Evolutionary conservation across 2,797 vertebrate genomes (phyloP).

Genomic region (Ctenopoma kingsleyae): DNA sequence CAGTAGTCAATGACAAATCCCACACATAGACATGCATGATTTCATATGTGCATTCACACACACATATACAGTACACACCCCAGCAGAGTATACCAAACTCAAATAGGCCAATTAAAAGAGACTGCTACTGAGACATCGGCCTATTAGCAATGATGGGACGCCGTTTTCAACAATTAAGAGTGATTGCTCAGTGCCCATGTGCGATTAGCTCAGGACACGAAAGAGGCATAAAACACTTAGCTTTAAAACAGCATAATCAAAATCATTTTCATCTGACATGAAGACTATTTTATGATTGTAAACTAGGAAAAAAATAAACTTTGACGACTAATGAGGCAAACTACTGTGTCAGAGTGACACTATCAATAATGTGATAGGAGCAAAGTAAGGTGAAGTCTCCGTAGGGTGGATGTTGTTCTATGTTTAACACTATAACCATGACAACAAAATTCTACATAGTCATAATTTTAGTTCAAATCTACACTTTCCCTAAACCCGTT

Average conservation of each 20-base stretch:
- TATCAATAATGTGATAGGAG: background rate
- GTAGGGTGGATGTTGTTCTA: background rate
- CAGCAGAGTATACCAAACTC: constrained; percentile 26
- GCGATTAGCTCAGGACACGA: constrained; percentile 39
- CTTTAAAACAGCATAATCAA: constrained; percentile 41
- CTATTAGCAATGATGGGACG: constrained; percentile 43
- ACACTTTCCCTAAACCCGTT: too few relatives aligned
- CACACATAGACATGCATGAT: background rate
- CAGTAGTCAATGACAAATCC: constrained; percentile 26
- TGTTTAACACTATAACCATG: background rate
- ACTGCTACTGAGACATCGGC: constrained; percentile 30
- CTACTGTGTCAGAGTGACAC: background rate
- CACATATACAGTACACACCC: background rate
- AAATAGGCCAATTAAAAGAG: constrained; percentile 58
- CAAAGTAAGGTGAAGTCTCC: background rate
- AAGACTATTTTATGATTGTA: background rate
- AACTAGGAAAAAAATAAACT: background rate
- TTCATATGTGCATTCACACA: constrained; percentile 2
- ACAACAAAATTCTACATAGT: too few relatives aligned
- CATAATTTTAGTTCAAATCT: too few relatives aligned
- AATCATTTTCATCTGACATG: constrained; percentile 4
- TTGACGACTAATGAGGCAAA: background rate
- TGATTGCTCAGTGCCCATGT: constrained; percentile 45
- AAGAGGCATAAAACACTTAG: constrained; percentile 14
- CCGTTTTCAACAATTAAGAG: constrained; percentile 49